phyloP scores from a whole-genome alignment of 2,113 vertebrate genomes.

The Hemiprocne comata region DNA sequence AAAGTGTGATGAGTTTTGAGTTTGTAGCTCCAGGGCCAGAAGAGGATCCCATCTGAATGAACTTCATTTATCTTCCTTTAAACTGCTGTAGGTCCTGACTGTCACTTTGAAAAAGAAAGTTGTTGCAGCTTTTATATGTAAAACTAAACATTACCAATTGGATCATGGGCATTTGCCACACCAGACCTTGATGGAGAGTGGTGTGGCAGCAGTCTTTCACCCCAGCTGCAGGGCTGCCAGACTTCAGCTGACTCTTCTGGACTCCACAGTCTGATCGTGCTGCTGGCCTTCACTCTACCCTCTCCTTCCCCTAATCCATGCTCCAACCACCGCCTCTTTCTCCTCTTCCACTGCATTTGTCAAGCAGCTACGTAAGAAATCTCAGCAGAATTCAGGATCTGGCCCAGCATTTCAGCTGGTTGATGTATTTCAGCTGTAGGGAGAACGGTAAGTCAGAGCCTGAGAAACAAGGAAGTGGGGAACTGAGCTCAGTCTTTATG shows the following conservation, averaged over 20 bases:
- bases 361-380: constrained; percentile 22
- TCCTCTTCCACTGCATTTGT: not conserved
- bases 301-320: not conserved
- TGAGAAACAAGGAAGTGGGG: not conserved
- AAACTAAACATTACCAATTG: not conserved
- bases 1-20: no score
- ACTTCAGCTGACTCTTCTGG: not conserved
- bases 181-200: not conserved
- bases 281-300: not conserved
- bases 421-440: constrained; percentile 28
- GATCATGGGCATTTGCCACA: not conserved
- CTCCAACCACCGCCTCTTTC: not conserved
- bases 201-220: not conserved
- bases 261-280: not conserved
- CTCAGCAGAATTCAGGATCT: not conserved
- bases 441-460: not conserved
- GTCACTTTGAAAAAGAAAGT: not conserved
- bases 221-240: not conserved
- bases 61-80: not conserved
- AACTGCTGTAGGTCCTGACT: not conserved
- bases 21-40: not conserved
- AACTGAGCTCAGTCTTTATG: not conserved
- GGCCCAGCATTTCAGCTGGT: not conserved
- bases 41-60: not conserved
- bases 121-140: fast-evolving